These are phyloP conservation scores for Graphium colonna DNA, from an alignment of 2,888 invertebrate genomes.

Conservation along the genomic window DNA sequence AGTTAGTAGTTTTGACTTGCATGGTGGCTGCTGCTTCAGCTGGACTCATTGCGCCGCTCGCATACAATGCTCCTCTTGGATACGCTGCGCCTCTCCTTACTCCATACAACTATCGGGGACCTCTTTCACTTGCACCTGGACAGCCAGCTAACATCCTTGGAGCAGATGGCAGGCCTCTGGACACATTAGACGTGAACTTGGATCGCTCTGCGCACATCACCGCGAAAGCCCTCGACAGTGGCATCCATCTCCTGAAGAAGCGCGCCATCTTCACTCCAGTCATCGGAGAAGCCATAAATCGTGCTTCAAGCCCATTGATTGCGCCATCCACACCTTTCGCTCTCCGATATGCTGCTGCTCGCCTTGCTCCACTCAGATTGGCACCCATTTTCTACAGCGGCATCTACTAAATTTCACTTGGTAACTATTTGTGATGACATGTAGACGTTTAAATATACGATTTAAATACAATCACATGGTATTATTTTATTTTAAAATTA, in stretches of 20 bases:
- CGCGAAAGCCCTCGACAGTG: conserved; percentile 55
- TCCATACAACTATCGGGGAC: conserved; percentile 57
- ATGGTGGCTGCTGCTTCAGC: conserved; percentile 80
- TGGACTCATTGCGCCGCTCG: conserved; percentile 33
- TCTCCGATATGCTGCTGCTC: too few relatives aligned
- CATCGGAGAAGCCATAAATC: conserved; percentile 30
- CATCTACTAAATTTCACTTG: too few relatives aligned
- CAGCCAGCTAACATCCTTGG: conserved; percentile 57
- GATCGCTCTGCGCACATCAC: conserved; percentile 66
- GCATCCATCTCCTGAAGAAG: conserved; percentile 49
- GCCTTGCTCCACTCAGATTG: too few relatives aligned
- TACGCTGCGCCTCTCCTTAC: conserved; percentile 40
- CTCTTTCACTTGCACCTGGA: too few relatives aligned
- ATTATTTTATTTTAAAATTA: too few relatives aligned
- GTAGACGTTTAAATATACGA: too few relatives aligned
- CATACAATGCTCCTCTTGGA: conserved; percentile 40
- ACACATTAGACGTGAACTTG: conserved; percentile 67
- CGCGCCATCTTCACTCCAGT: conserved; percentile 49
- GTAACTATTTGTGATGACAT: too few relatives aligned
- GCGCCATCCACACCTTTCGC: conserved; percentile 27
- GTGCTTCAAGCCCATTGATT: conserved; percentile 38
- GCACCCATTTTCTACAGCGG: too few relatives aligned
- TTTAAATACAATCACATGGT: too few relatives aligned
- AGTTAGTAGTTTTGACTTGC: conserved; percentile 82
- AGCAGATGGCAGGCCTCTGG: conserved; percentile 66